Evolutionary conservation across 2,888 invertebrate species (phyloP), one percentile per base, ranked within the genome.

Genomic region (Oxytorus armatus): DNA sequence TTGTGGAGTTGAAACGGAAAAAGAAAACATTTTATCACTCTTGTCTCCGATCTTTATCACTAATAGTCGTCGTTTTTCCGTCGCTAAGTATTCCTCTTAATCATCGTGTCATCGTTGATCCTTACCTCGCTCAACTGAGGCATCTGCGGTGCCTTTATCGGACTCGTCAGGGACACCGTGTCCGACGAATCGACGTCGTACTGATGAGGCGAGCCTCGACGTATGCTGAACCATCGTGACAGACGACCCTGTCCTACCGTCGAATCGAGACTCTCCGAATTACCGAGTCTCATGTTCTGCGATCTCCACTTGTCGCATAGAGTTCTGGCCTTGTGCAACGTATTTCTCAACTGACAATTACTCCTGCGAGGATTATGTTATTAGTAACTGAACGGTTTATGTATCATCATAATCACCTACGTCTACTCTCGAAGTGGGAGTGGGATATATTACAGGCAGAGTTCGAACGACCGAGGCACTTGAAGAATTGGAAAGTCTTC

Each of bases 181-280:
- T 91, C 92, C 14, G 90, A 90, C 53, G 88, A 84, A 82, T 92
- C 95, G 81, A 95, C 95, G 89, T 97, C 97, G 92, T 96, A 97
- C 88, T 97, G 97, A 92, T 96, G 96, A n/a, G 95, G 93, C 82
- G 96, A 96, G 51, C 96, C 96, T 80, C 97, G 94, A 47, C 97
- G 93, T 83, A 97, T 96, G 88, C 97, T 97, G 93, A 97, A 98
- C 97, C 97, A 97, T 85, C 98, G 94, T 36, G 97, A 96, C 59
- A 97, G 93, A 75, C 96, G 93, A 81, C 97, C 96, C 61, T 92
- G 90, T 49, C 89, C 89, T 85, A 96, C 95, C 59, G 95, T 94
- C 85, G 95, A 94, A 90, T 94, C 94, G 82, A 90, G 66, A 29
- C 88, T 84, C 73, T 91, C 91, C 14, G 89, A 77, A 80, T 88